phyloP scores from a whole-genome alignment of 92 coral and sea anemone species.

The Palythoa grandis region DNA sequence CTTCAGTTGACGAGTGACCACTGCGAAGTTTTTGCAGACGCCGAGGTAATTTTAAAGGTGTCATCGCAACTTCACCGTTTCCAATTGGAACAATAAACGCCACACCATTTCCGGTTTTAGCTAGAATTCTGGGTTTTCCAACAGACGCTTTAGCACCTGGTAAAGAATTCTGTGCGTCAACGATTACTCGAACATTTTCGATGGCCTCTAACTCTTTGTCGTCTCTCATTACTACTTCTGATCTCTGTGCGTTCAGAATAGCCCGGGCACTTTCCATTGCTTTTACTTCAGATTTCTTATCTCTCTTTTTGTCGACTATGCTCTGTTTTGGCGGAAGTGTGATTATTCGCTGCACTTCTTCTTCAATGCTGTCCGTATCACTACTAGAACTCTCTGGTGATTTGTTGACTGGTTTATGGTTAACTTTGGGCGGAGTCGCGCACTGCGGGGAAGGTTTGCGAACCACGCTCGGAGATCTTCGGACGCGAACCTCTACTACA shows the following conservation, averaged over 20 bases:
- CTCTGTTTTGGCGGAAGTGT: conserved; percentile 36
- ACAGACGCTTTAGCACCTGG: background rate
- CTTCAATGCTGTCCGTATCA: conserved; percentile 34
- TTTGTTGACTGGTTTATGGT: background rate
- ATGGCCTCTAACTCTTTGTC: conserved; percentile 30
- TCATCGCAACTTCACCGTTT: background rate
- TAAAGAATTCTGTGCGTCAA: conserved; percentile 32
- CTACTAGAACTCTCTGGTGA: conserved; percentile 7
- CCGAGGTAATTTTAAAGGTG: conserved; percentile 23
- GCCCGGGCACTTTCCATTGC: conserved; percentile 42
- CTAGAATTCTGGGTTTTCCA: conserved; percentile 29
- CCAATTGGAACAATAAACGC: conserved; percentile 42
- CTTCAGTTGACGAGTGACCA: background rate
- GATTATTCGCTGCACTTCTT: conserved; percentile 37
- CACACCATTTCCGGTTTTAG: conserved; percentile 36
- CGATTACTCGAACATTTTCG: conserved; percentile 22
- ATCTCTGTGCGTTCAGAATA: conserved; percentile 39
- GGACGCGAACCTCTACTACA: conserved; percentile 29
- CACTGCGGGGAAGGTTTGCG: background rate
- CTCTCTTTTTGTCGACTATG: conserved; percentile 28
- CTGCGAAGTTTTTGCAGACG: conserved; percentile 39
- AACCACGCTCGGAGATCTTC: conserved; percentile 22
- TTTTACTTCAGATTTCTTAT: conserved; percentile 36
- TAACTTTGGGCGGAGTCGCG: background rate
- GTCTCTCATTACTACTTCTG: conserved; percentile 34